phyloP scores from a whole-genome alignment of 2,113 vertebrate species.

The Vireo altiloquus region DNA sequence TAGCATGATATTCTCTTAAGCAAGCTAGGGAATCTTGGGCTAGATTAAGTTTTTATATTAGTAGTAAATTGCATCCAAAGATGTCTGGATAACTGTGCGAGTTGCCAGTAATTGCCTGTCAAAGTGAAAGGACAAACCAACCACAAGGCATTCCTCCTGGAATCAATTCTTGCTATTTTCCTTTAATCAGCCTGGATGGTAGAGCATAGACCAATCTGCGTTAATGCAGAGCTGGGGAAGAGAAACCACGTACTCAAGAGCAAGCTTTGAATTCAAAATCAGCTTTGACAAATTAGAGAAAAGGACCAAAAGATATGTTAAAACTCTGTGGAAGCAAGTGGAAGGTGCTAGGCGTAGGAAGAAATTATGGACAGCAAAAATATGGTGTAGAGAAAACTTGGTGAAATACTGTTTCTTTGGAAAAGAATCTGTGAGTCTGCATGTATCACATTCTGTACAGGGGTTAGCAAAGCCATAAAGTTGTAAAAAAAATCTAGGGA shows the following conservation, averaged over 20 bases:
- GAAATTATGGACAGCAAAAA: conserved; percentile 44
- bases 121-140: background rate
- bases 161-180: conserved; percentile 7
- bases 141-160: background rate
- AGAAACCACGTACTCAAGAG: background rate
- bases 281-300: conserved; percentile 10
- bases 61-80: background rate
- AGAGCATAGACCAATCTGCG: background rate
- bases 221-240: background rate
- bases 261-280: conserved; percentile 32
- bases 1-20: background rate
- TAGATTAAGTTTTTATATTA: background rate
- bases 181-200: background rate
- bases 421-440: conserved; percentile 26
- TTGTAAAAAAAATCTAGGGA: conserved; percentile 12
- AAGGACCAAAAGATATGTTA: background rate
- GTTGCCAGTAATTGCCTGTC: background rate
- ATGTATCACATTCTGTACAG: conserved; percentile 16
- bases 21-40: background rate
- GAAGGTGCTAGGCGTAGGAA: conserved; percentile 17
- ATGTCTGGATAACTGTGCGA: background rate
- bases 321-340: background rate
- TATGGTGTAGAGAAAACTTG: background rate
- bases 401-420: conserved; percentile 1
- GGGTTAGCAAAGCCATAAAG: conserved; percentile 16